These are phyloP conservation scores for Ophioninae sp. DNA, from an alignment of 2,888 invertebrate genomes.

Conservation along the genomic window DNA sequence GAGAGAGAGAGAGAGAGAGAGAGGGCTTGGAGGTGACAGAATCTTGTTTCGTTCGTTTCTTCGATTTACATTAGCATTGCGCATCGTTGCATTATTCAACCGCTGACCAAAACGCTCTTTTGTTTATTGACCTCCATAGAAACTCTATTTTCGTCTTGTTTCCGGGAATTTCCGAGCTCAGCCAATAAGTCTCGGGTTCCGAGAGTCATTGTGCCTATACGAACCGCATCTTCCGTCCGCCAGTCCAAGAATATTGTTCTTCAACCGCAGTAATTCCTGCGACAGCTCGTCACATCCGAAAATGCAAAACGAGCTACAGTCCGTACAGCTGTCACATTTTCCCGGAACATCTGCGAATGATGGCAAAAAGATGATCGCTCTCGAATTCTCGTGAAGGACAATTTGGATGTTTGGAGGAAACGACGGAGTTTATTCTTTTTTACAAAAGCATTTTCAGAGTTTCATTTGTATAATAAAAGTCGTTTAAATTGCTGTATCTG, in stretches of 20 bases:
- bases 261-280: background rate
- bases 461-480: background rate
- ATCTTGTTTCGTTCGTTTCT: background rate
- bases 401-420: background rate
- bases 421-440: background rate
- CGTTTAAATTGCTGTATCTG: background rate
- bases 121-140: background rate
- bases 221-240: conserved; percentile 24
- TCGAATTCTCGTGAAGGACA: background rate
- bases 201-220: background rate
- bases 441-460: background rate
- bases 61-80: conserved; percentile 18
- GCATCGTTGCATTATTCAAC: conserved; percentile 15
- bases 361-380: background rate
- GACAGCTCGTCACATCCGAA: background rate
- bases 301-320: background rate
- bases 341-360: background rate
- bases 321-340: background rate
- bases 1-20: background rate
- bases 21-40: background rate
- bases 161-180: conserved; percentile 13
- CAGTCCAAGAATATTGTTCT: conserved; percentile 23
- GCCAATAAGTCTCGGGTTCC: background rate
- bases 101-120: conserved; percentile 7
- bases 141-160: conserved; percentile 24